Conservation (phyloP, 2,113 vertebrate species). For the Amia ocellicauda region DNA sequence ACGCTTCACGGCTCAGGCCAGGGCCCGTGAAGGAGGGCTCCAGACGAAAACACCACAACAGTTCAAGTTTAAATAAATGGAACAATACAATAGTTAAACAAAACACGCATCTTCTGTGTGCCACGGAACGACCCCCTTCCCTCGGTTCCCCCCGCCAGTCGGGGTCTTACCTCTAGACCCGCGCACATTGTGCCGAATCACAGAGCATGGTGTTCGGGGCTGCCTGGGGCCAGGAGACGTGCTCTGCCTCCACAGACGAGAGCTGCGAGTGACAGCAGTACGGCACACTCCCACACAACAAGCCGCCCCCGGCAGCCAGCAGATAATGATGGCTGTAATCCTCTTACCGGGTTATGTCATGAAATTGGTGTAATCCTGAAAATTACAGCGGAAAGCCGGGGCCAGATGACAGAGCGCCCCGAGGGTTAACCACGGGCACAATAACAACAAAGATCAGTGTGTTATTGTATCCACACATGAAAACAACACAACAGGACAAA, state of each 20-base stretch:
- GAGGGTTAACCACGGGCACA: slow-evolving; percentile 2
- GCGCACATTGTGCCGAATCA: background rate
- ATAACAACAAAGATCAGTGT: background rate
- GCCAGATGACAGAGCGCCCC: slow-evolving; percentile 12
- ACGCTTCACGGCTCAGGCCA: too few species aligned
- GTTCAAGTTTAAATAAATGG: too few species aligned
- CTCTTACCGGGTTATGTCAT: slow-evolving; percentile 60
- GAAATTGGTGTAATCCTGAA: slow-evolving; percentile 52
- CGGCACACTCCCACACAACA: slow-evolving; percentile 13
- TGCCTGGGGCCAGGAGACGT: slow-evolving; percentile 2
- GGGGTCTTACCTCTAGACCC: background rate
- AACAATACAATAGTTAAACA: too few species aligned
- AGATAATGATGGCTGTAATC: slow-evolving; percentile 53
- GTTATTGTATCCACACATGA: background rate
- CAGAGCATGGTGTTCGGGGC: background rate
- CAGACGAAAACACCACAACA: too few species aligned
- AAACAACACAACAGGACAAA: slow-evolving; percentile 5
- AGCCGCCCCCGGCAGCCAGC: slow-evolving; percentile 34
- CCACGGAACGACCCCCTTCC: too few species aligned
- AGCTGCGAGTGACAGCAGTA: too few species aligned
- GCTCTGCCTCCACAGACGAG: too few species aligned
- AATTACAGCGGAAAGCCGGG: slow-evolving; percentile 45
- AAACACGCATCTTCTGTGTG: too few species aligned
- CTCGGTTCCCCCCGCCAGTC: background rate
- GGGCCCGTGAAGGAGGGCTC: too few species aligned